Evolutionary conservation across 2,113 vertebrate species (phyloP).

Genomic region (Solea solea): DNA sequence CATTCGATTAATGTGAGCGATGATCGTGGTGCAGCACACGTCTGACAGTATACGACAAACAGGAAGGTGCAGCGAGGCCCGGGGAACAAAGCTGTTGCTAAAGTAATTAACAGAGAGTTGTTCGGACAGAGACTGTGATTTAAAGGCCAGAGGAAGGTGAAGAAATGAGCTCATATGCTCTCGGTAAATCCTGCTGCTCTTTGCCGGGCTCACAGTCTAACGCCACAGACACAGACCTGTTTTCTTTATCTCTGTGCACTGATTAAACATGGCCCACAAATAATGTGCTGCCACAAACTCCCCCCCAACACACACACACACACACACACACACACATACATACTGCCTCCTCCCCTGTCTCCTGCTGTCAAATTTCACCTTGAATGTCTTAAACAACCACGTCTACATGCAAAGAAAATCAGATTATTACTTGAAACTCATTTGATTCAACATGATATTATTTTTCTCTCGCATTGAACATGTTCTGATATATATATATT

Average conservation of each 20-base stretch:
- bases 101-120: slow-evolving; percentile 65
- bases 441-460: too few species aligned
- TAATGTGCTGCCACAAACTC: slow-evolving; percentile 37
- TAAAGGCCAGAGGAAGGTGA: slow-evolving; percentile 59
- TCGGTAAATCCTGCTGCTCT: slow-evolving; percentile 70
- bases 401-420: not conserved
- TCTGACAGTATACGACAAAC: not conserved
- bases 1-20: not conserved
- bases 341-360: not conserved
- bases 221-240: slow-evolving; percentile 50
- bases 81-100: slow-evolving; percentile 50
- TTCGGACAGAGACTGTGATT: slow-evolving; percentile 60
- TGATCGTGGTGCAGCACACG: not conserved
- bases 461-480: too few species aligned
- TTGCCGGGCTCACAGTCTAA: slow-evolving; percentile 45
- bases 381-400: slow-evolving; percentile 3
- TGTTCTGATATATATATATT: too few species aligned
- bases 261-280: slow-evolving; percentile 65
- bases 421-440: too few species aligned
- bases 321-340: not conserved
- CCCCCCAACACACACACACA: not conserved
- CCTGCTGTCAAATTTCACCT: slow-evolving; percentile 40
- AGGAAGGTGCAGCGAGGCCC: slow-evolving; percentile 3
- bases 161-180: slow-evolving; percentile 72
- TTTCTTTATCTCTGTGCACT: slow-evolving; percentile 50